Base-by-base conservation (phyloP, 37 sponge, comb jelly and placozoan species). In the Tethya wilhelma region DNA sequence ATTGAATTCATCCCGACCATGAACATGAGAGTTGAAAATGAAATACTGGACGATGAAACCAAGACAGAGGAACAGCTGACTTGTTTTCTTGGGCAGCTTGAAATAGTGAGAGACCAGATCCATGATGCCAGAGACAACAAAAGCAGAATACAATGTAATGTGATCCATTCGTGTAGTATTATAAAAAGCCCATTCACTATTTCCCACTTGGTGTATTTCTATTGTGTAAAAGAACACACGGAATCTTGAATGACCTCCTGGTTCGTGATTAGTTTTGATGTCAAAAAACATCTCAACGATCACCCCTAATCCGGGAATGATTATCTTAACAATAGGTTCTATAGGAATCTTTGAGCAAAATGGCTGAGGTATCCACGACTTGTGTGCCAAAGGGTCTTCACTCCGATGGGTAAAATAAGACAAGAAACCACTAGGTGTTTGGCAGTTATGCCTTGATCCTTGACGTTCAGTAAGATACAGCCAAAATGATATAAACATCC, bases 321-420 rank as follows among this genome's bases (percentile, higher is more conserved):
- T 20, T 2, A 85, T 53, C 32, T 85, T 85, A 0, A 56, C 2
- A 4, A 69, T 4, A 7, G 85, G 72, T 66, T 85, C 85, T 1
- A 85, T 41, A 11, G 65, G 78, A 8, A 85, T 4, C 1, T 60
- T 64, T 7, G 62, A 36, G 0, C 59, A 85, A 20, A 58, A 76
- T 31, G 85, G 85, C 23, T 62, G 71, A n/a, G 85, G 60, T 14
- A 85, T 3, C 59, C 69, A 77, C 8, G 85, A 77, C 63, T 46
- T 57, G 1, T 49, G 39, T 19, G 29, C n/a, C 4, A 85, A 7
- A 60, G 28, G 26, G 22, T 60, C 63, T 7, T 60, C 26, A 25
- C 6, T 6, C 11, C 6, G 6, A 60, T n/a, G 22, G 22, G 63
- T 7, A 25, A 6, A 60, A 7, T 7, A 25, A 7, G 11, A 26